Percentiles rank a stretch among this genome's conserved stretches.
Evolutionary conservation across 2,797 vertebrate genomes (phyloP).

Genomic region (Peromyscus aztecus): DNA sequence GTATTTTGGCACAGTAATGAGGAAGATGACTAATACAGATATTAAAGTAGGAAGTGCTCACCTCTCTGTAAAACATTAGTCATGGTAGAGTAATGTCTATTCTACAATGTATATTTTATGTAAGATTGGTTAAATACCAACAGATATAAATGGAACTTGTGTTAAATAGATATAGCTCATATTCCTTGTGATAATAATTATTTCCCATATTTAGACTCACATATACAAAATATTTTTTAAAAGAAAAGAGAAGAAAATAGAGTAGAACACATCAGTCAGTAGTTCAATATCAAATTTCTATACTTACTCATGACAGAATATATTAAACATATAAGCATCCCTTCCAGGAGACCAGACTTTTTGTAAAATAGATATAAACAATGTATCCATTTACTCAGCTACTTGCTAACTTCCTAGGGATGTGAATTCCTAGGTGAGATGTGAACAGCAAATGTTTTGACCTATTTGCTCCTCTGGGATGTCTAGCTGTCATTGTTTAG

Average conservation of each 20-base stretch:
- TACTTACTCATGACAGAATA: background rate
- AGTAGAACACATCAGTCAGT: background rate
- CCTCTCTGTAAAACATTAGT: background rate
- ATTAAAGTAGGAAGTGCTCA: background rate
- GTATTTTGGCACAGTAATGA: background rate
- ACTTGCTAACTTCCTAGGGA: background rate
- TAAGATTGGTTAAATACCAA: background rate
- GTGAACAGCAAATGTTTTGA: conserved; percentile 19
- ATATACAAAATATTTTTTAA: background rate
- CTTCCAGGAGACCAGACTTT: background rate
- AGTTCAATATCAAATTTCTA: conserved; percentile 45
- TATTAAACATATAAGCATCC: conserved; percentile 44
- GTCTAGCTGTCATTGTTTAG: conserved; percentile 8
- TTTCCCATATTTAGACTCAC: conserved; percentile 54
- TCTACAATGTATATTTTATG: background rate
- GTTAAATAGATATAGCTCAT: conserved; percentile 3
- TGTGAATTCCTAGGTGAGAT: background rate
- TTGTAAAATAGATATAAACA: background rate
- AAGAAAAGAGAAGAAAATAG: background rate
- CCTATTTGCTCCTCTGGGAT: conserved; percentile 8
- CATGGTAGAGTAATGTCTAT: background rate
- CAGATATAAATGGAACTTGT: background rate
- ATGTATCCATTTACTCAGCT: background rate
- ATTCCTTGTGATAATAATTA: conserved; percentile 30
- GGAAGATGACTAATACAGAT: background rate